A percentile compares a stretch with the other conserved stretches of the same genome.
Conservation (phyloP, 2,888 invertebrate genomes). For the Drosophila ezoana region DNA sequence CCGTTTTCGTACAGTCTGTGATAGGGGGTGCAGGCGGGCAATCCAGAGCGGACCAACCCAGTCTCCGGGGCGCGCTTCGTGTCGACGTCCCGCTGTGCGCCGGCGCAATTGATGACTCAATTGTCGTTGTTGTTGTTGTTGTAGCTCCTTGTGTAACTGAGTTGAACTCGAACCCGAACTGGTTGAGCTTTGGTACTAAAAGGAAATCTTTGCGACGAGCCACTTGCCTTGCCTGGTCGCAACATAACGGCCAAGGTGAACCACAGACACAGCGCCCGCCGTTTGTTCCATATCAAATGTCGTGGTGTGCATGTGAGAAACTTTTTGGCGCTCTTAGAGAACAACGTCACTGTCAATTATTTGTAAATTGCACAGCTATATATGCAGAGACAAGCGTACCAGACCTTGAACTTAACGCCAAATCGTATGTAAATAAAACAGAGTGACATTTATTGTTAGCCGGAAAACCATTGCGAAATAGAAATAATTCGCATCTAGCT, state of each 20-base stretch:
- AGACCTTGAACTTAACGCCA: slow-evolving; percentile 70
- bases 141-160: slow-evolving; percentile 64
- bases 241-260: slow-evolving; percentile 72
- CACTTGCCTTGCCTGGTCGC: slow-evolving; percentile 70
- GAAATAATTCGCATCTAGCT: slow-evolving; percentile 21
- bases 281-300: slow-evolving; percentile 65
- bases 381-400: slow-evolving; percentile 2
- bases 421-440: slow-evolving; percentile 57
- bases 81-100: slow-evolving; percentile 44
- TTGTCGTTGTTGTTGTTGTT: slow-evolving; percentile 49
- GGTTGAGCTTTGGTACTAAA: slow-evolving; percentile 64
- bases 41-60: slow-evolving; percentile 25
- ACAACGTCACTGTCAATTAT: slow-evolving; percentile 64
- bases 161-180: slow-evolving; percentile 52
- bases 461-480: slow-evolving; percentile 61
- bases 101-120: slow-evolving; percentile 69
- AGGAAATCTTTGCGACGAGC: slow-evolving; percentile 73
- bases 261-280: slow-evolving; percentile 47
- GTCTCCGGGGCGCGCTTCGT: slow-evolving; percentile 40
- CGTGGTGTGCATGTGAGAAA: slow-evolving; percentile 59
- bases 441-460: slow-evolving; percentile 34
- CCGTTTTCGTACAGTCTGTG: slow-evolving; percentile 7
- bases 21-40: neutral
- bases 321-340: slow-evolving; percentile 61
- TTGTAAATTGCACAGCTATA: slow-evolving; percentile 7